Evolutionary conservation across 2,797 vertebrate genomes (phyloP).

Genomic region (Astyanax mexicanus): DNA sequence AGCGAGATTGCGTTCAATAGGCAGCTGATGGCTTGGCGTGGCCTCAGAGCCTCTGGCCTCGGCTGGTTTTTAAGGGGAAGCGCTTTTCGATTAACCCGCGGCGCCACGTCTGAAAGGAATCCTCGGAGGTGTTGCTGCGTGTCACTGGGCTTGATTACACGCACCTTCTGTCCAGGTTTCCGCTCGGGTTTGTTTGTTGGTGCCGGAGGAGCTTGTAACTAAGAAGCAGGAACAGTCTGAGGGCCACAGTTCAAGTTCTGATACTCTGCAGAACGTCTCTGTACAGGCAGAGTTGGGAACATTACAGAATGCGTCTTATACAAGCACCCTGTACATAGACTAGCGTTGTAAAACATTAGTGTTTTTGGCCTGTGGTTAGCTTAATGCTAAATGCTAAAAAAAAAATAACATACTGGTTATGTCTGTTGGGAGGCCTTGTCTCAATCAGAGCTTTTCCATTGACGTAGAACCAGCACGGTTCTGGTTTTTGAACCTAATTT

Average conservation of each 20-base stretch:
- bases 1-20: conserved; percentile 43
- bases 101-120: conserved; percentile 48
- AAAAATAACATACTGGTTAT: too few species aligned
- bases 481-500: too few species aligned
- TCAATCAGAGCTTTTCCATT: too few species aligned
- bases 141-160: conserved; percentile 54
- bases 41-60: conserved; percentile 36
- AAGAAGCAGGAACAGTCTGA: conserved; percentile 28
- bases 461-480: too few species aligned
- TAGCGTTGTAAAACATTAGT: too few species aligned
- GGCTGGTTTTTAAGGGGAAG: conserved; percentile 41
- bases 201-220: conserved; percentile 10
- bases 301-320: background rate
- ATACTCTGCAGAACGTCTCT: background rate
- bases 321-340: too few species aligned
- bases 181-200: conserved; percentile 28
- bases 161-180: conserved; percentile 21
- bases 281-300: background rate
- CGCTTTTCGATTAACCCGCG: conserved; percentile 58
- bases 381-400: too few species aligned
- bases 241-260: conserved; percentile 5
- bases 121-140: conserved; percentile 40
- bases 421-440: too few species aligned
- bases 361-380: too few species aligned
- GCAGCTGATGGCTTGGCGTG: conserved; percentile 28